Percentiles rank a stretch among this genome's conserved stretches.
Conservation (phyloP, 2,797 vertebrate species). For the Gallinago solitaria region DNA sequence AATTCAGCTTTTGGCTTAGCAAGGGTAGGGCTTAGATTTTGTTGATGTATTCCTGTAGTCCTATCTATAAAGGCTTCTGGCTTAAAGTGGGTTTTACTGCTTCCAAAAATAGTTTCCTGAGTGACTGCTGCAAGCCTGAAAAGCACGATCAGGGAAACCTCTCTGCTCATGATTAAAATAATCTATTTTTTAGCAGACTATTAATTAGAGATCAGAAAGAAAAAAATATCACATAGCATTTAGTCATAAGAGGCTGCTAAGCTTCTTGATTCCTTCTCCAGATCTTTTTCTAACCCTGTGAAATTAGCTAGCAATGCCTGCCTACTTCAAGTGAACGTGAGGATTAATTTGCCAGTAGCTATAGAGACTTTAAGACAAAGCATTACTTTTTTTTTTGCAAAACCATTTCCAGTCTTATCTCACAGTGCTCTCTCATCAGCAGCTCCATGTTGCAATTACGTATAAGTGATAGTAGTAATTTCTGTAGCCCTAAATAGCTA, state of each 20-base stretch:
- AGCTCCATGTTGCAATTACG: not conserved
- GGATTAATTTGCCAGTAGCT: not conserved
- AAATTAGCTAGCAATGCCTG: not conserved
- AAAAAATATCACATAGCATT: constrained; percentile 38
- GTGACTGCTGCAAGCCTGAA: constrained; percentile 59
- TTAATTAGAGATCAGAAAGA: constrained; percentile 72
- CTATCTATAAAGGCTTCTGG: constrained; percentile 54
- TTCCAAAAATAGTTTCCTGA: constrained; percentile 71
- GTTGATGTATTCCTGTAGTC: constrained; percentile 30
- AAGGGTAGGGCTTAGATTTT: constrained; percentile 3
- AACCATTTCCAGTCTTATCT: not conserved
- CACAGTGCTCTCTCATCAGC: not conserved
- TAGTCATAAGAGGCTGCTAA: constrained; percentile 64
- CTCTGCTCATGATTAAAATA: constrained; percentile 67
- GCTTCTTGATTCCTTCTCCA: constrained; percentile 25
- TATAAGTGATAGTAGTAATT: not conserved
- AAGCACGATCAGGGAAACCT: constrained; percentile 63
- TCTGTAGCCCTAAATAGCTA: not conserved
- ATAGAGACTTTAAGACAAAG: not conserved
- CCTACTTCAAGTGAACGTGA: not conserved
- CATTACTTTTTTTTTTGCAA: not conserved
- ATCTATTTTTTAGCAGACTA: constrained; percentile 70
- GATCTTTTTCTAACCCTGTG: not conserved
- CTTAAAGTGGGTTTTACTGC: constrained; percentile 56
- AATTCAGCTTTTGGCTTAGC: constrained; percentile 28